These are phyloP conservation scores for Formicarius rufipectus DNA, from an alignment of 2,113 vertebrate species.

Conservation along the genomic window DNA sequence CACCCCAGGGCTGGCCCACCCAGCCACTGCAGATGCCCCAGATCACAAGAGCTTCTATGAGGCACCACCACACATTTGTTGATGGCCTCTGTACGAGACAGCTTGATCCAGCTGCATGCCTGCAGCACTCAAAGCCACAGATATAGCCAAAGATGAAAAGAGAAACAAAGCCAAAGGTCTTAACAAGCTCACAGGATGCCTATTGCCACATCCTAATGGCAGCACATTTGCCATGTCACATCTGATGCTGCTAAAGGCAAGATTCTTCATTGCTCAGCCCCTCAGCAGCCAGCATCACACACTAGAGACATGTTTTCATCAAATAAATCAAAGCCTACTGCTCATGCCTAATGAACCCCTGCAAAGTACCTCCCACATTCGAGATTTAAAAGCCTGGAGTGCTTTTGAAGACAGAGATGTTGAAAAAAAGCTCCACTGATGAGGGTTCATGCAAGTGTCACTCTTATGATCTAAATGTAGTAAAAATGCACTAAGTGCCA, in stretches of 20 bases:
- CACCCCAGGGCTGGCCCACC: not conserved
- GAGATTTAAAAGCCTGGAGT: not conserved
- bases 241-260: not conserved
- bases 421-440: not conserved
- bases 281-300: not conserved
- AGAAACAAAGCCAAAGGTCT: not conserved
- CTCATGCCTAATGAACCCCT: not conserved
- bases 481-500: not conserved
- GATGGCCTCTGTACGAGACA: not conserved
- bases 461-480: not conserved
- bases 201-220: not conserved
- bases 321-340: not conserved
- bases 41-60: not conserved
- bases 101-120: not conserved
- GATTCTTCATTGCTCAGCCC: not conserved
- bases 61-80: not conserved
- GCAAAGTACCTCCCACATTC: not conserved
- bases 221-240: not conserved
- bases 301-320: not conserved
- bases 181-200: not conserved
- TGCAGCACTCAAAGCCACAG: not conserved
- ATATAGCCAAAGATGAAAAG: not conserved
- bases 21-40: not conserved
- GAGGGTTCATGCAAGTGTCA: not conserved
- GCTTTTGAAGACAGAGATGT: not conserved